These are phyloP conservation scores for Brachionus calyciflorus DNA, from an alignment of 1,140 invertebrate species.

Conservation along the genomic window DNA sequence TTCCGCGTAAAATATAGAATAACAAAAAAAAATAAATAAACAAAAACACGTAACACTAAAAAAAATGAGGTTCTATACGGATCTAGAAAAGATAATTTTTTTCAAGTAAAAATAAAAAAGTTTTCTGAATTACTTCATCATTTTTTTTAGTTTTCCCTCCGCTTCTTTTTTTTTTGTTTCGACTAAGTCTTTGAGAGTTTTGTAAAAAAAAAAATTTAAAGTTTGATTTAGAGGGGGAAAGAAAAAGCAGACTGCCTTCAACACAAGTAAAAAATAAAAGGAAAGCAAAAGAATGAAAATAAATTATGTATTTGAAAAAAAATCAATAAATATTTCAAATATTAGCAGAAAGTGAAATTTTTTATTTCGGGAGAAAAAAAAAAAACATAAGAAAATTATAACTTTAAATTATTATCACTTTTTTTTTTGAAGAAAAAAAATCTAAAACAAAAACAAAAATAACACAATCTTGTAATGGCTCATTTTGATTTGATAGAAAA, in stretches of 20 bases:
- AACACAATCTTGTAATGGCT: too few relatives aligned
- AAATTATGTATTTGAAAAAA: conserved; percentile 43
- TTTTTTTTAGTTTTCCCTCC: too few relatives aligned
- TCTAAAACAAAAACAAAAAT: background rate
- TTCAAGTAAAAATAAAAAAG: too few relatives aligned
- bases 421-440: background rate
- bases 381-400: conserved; percentile 17
- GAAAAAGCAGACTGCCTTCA: conserved; percentile 11
- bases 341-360: background rate
- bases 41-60: background rate
- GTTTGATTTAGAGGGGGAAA: conserved; percentile 39
- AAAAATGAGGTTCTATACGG: conserved; percentile 35
- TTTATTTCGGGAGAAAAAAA: background rate
- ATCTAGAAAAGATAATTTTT: too few relatives aligned
- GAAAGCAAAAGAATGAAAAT: conserved; percentile 17
- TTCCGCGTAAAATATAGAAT: background rate
- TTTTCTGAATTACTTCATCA: too few relatives aligned
- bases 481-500: too few relatives aligned
- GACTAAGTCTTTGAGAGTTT: background rate
- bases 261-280: background rate
- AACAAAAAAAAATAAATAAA: conserved; percentile 19
- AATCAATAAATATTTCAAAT: conserved; percentile 39
- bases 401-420: background rate
- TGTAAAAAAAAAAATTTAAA: conserved; percentile 27
- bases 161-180: conserved; percentile 7